Base-by-base conservation (phyloP, 2,797 vertebrate genomes). In the Halcyon smyrnensis region DNA sequence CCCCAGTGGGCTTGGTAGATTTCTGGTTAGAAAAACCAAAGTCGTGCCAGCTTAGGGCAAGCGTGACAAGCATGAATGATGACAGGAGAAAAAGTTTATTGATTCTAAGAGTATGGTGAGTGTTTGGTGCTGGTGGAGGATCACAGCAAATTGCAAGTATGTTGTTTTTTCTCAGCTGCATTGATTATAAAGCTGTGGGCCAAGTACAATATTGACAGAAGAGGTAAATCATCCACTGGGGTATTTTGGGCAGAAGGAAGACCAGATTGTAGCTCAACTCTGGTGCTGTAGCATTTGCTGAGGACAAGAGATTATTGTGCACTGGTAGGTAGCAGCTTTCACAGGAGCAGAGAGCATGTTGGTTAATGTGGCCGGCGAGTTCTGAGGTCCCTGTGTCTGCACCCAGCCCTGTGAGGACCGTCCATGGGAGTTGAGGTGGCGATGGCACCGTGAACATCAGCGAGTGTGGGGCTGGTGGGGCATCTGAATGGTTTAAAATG, bases 401-500 rank as follows among this genome's bases (percentile, higher is more conserved):
- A 0, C 45, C 43, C 16, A 2, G 57, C 63, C 51, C 27, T 34
- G 43, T 0, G 5, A 57, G 63, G 24, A 45, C 65, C 37, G 16
- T 65, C 15, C 2, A 0, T n/a, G 3, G 2, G 8, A 41, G 24
- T 4, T 2, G 2, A 30, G 74, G 62, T 57, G 57, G 68, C 1
- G 2, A 28, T 30, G n/a, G 67, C 48, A 63, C 30, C 12, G 1
- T 0, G 0, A 6, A 1, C 9, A 3, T 50, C 0, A 0, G 20
- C 1, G 2, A 73, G 54, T 1, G 0, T 13, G 46, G 65, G 68
- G 30, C 63, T 77, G 17, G 4, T 12, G 16, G 43, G 39, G 8
- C 4, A 0, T 32, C 62, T 32, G 50, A 15, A 5, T 21, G 43
- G 13, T 51, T 69, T 77, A 73, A 81, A 74, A 19, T 5, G 18